Evolutionary conservation across 2,888 invertebrate species (phyloP), one percentile per base, ranked within the genome.

Genomic region (Cephus rjabovi): DNA sequence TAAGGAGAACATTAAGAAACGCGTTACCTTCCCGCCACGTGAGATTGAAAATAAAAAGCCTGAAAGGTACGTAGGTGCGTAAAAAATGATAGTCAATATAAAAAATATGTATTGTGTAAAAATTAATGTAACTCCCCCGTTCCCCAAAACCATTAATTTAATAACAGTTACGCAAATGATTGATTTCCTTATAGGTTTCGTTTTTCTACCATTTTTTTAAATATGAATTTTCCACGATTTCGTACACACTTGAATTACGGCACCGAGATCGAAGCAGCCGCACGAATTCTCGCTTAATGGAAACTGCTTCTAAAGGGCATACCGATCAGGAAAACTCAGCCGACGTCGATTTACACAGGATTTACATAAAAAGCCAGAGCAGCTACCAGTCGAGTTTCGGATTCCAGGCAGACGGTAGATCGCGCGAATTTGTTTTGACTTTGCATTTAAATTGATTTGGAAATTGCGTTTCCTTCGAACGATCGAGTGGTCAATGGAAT

Each of bases 111-210:
- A 23, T 23, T 40, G 15, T 1, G 56, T 56, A 23, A 23, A 9
- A 56, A 56, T 9, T 9, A 40, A 40, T 6, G 9, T 1, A 56
- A 34, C 11, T 11, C 9, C 34, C 9, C 34, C 9, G 6, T 30
- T 1, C 34, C 11, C 34, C 11, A 1, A 11, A 34, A 56, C 6
- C 6, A 9, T 12, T 37, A 9, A 56, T 2, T 23, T 6, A 56
- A 23, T 56, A 15, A 56, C 15, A 4, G 15, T 40, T 6, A 9
- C 9, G 0, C 9, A 9, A 23, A 56, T 2, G 0, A 23, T 56
- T 56, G 9, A 1, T 23, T 23, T 1, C 9, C 6, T 23, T 23
- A 2, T 0, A 23, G 2, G 0, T 56, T 23, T 9, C 1, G 23
- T 6, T 23, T 56, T 9, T 23, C 9, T 0, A 23, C 23, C 2